These are phyloP conservation scores for Malacosoma neustria DNA, from an alignment of 2,888 invertebrate species.

Conservation along the genomic window DNA sequence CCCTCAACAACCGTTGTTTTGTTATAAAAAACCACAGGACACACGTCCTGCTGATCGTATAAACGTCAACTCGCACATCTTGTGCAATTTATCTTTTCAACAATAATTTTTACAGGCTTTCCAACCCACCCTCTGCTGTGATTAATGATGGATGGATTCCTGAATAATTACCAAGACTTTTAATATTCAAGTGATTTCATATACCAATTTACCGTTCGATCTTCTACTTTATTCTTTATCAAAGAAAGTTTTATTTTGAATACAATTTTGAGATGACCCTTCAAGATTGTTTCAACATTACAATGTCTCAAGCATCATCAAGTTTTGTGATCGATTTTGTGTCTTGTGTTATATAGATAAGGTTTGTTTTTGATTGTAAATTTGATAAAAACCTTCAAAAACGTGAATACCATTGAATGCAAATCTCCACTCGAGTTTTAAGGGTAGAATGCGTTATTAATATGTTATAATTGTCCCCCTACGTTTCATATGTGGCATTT, in stretches of 20 bases:
- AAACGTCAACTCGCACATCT: conserved; percentile 59
- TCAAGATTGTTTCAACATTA: conserved; percentile 23
- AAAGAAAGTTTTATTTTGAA: neutral
- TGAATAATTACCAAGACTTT: conserved; percentile 75
- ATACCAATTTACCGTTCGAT: conserved; percentile 8
- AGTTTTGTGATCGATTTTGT: conserved; percentile 11
- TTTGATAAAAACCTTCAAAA: conserved; percentile 43
- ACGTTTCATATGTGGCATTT: conserved; percentile 69
- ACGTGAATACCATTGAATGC: conserved; percentile 64
- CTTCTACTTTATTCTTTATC: conserved; percentile 28
- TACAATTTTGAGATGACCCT: conserved; percentile 60
- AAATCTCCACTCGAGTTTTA: conserved; percentile 72
- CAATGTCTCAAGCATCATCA: conserved; percentile 26
- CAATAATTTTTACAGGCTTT: conserved; percentile 71
- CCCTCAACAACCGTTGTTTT: conserved; percentile 32
- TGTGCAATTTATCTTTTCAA: conserved; percentile 70
- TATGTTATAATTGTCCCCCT: conserved; percentile 70
- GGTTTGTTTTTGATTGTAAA: conserved; percentile 19
- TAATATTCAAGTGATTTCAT: conserved; percentile 72
- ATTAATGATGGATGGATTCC: conserved; percentile 76
- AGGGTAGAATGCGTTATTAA: conserved; percentile 72
- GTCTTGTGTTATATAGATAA: conserved; percentile 6
- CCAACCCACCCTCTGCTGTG: conserved; percentile 60
- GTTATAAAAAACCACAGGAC: conserved; percentile 13
- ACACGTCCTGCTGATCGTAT: conserved; percentile 39